phyloP scores from a whole-genome alignment of 2,888 invertebrate genomes.

The Invenusta paracnida region DNA sequence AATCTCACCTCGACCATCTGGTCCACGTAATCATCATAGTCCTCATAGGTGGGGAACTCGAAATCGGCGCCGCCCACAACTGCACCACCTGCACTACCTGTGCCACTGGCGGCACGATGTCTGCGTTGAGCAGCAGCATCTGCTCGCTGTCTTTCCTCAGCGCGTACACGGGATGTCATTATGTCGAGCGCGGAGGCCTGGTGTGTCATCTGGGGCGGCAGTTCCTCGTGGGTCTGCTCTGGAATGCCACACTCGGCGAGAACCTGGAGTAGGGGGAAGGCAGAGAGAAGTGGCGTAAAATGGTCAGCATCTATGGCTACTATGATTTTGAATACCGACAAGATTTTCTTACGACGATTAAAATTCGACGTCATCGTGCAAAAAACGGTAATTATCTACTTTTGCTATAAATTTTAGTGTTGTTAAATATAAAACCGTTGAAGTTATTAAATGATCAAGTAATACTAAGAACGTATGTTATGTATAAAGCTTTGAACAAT shows the following conservation, averaged over 20 bases:
- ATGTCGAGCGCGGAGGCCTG: background rate
- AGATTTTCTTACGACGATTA: too few species aligned
- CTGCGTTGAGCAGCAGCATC: too few species aligned
- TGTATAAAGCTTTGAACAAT: too few species aligned
- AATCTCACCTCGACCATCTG: slow-evolving; percentile 31
- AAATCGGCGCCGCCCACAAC: background rate
- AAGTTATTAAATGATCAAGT: too few species aligned
- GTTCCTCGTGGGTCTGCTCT: background rate
- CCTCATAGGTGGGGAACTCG: slow-evolving; percentile 26
- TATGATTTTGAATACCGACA: too few species aligned
- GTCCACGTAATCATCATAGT: slow-evolving; percentile 35
- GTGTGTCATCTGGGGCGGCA: background rate
- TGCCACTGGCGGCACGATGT: background rate
- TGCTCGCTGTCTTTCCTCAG: slow-evolving; percentile 52
- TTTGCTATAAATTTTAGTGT: too few species aligned
- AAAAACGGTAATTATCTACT: too few species aligned
- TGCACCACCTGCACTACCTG: background rate
- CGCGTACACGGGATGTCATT: slow-evolving; percentile 49
- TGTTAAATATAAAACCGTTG: too few species aligned
- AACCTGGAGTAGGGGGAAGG: background rate
- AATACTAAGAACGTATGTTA: too few species aligned
- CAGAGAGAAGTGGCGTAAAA: too few species aligned
- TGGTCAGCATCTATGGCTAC: too few species aligned
- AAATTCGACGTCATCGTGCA: too few species aligned
- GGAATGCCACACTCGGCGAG: background rate